Base-by-base conservation (phyloP, 2,113 vertebrate genomes). In the Penelope pileata region DNA sequence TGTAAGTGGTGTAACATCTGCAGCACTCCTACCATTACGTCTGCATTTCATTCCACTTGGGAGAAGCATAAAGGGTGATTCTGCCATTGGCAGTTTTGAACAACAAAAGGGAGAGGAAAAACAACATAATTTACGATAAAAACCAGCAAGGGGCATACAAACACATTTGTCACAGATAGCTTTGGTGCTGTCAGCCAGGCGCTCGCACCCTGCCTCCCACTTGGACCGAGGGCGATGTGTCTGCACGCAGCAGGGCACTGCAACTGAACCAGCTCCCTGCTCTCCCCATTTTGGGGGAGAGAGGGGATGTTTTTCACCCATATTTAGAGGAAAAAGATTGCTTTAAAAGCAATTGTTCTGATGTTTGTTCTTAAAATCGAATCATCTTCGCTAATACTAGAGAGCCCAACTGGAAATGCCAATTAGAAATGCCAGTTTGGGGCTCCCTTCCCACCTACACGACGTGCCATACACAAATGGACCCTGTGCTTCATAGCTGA, bases 51-150 rank as follows among this genome's bases (percentile, higher is more conserved):
- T 91, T 95, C 58, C 79, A 86, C 54, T 74, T 86, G 88, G 90
- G 88, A 94, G 50, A 75, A 93, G 88, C 94, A 93, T 54, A 88
- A 96, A 96, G 85, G 92, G 90, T 54, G 79, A 59, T 59, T 66
- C 54, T 81, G 94, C 90, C 88, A 30, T 47, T 21, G 88, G 95
- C 86, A 96, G 60, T 86, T 91, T 36, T 77, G 83, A 95, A 88
- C 83, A 94, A 88, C 94, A 94, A 92, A 96, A 93, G 47, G 63
- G 72, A 96, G 63, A 93, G 50, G 79, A 62, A 95, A 95, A 91
- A 50, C 88, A 96, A 96, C 64, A 38, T 86, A 81, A 94, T 83
- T 90, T 38, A 91, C 54, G 83, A 94, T 96, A 95, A 93, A 95
- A 95, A 83, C 1, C 94, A 92, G 90, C 90, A 90, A 96, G 86